Evolutionary conservation across 1,140 invertebrate genomes (phyloP).

Genomic region (Tetragnatha versicolor): DNA sequence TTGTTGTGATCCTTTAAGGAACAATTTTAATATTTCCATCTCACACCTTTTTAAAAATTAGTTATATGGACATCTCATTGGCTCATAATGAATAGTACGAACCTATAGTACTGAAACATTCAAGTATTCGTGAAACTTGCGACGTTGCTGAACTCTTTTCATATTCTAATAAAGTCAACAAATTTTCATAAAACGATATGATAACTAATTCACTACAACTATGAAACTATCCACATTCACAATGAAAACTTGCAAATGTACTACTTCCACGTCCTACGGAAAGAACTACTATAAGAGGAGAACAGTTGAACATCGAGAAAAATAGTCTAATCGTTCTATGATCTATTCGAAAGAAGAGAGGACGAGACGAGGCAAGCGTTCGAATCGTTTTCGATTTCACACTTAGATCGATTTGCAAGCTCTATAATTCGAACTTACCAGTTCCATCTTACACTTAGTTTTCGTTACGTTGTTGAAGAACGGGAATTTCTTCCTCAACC

Average conservation of each 20-base stretch:
- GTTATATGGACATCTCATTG: no score
- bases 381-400: constrained; percentile 23
- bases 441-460: constrained; percentile 13
- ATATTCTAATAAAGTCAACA: not conserved
- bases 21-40: no score
- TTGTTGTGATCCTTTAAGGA: no score
- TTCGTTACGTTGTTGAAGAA: not conserved
- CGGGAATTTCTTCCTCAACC: constrained; percentile 34
- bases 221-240: constrained; percentile 29
- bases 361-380: not conserved
- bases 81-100: no score
- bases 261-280: constrained; percentile 7
- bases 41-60: no score
- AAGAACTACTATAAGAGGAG: not conserved
- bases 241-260: constrained; percentile 1
- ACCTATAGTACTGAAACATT: no score
- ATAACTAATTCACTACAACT: constrained; percentile 14
- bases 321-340: constrained; percentile 2
- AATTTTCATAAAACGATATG: not conserved
- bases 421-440: constrained; percentile 43
- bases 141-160: constrained; percentile 30
- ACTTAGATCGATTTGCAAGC: constrained; percentile 34
- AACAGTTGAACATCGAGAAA: constrained; percentile 27
- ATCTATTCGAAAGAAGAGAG: constrained; percentile 24
- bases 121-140: no score